Base-by-base conservation (phyloP, 2,113 vertebrate genomes). In the Misgurnus mizolepis region DNA sequence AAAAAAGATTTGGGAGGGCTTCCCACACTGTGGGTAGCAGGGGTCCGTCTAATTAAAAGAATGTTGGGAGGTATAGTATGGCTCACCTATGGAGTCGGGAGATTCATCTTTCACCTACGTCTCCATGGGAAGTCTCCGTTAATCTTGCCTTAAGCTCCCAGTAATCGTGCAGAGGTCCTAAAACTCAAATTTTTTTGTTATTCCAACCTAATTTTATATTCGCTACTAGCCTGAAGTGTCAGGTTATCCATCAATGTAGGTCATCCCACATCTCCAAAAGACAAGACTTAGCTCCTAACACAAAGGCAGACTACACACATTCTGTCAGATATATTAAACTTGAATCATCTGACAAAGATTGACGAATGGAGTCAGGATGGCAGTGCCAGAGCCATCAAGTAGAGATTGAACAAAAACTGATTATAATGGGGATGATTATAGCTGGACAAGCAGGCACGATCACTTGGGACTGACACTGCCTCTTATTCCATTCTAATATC, bases 51-150 rank as follows among this genome's bases (percentile, higher is more conserved):
- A 15, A 76, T 76, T 81, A 76, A 64, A 68, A 76, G n/a, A 45
- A 41, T 56, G 66, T 70, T 76, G 47, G 56, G 67, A 43, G 66
- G 66, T 76, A 55, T 10, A 53, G 4, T 15, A 53, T 62, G 39
- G 68, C 75, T 88, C 85, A 79, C 80, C 89, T 86, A 84, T 41
- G 50, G 70, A 17, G n/a, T 53, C 39, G 10, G 55, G 50, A 80
- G 40, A 74, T 45, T 47, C 47, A 34, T 58, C 53, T 72, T 75
- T 62, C 70, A 49, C 64, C 64, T 12, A 75, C 22, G 17, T 67
- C 71, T 75, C 40, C 70, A 18, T 18, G 60, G 53, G 79, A 49
- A 22, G 11, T 39, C 49, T 39, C 49, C 10, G 60, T 64, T 22
- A 22, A 80, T 80, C 50, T 60, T 62, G 69, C 68, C 69, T 66